phyloP scores from a whole-genome alignment of 1,140 invertebrate genomes.

The Amyelois transitella region DNA sequence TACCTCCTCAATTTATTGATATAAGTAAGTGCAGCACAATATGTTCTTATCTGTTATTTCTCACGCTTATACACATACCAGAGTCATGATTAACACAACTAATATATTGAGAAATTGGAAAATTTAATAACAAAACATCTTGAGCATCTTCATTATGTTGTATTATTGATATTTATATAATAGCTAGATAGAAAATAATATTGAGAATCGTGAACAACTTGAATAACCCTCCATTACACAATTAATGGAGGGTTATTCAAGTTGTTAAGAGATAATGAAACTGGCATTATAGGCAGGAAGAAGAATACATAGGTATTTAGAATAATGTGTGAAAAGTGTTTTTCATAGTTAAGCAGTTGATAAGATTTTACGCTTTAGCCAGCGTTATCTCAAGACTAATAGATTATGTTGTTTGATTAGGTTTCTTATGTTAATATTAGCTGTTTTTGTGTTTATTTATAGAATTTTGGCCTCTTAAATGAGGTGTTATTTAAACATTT shows the following conservation, averaged over 20 bases:
- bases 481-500: too few species aligned
- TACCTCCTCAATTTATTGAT: conserved; percentile 54
- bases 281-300: background rate
- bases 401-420: background rate
- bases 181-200: background rate
- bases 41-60: background rate
- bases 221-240: too few species aligned
- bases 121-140: too few species aligned
- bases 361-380: background rate
- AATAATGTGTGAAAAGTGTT: background rate
- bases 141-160: background rate
- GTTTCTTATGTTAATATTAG: background rate
- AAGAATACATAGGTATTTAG: background rate
- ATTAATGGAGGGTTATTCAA: too few species aligned
- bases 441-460: background rate
- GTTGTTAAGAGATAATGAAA: too few species aligned
- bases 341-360: background rate
- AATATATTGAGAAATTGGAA: too few species aligned
- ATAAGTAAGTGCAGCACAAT: conserved; percentile 38
- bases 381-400: background rate
- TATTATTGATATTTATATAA: background rate
- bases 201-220: background rate
- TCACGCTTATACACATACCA: too few species aligned
- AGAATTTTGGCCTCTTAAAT: background rate
- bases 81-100: too few species aligned